phyloP scores from a whole-genome alignment of 2,888 invertebrate genomes.

The Pyrocoelia pectoralis region DNA sequence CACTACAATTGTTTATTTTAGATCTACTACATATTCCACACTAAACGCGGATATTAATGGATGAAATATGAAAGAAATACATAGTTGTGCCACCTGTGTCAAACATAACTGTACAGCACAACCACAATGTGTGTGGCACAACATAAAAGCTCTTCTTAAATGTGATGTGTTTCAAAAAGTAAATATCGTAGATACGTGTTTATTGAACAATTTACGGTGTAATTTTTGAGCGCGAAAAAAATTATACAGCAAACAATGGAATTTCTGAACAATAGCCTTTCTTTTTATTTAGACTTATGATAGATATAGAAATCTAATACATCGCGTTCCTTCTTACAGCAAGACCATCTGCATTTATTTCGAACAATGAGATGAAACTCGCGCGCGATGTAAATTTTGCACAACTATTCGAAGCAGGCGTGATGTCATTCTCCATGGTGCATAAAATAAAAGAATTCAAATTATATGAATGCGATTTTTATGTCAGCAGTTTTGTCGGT shows the following conservation, averaged over 20 bases:
- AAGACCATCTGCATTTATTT: constrained; percentile 58
- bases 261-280: constrained; percentile 14
- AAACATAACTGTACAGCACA: too few relatives aligned
- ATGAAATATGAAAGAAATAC: too few relatives aligned
- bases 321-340: constrained; percentile 29
- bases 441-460: constrained; percentile 60
- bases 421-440: constrained; percentile 57
- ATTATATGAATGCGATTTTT: constrained; percentile 61
- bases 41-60: too few relatives aligned
- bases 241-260: constrained; percentile 6
- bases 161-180: background rate
- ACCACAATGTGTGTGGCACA: too few relatives aligned
- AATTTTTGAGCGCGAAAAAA: background rate
- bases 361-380: constrained; percentile 59
- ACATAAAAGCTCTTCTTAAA: too few relatives aligned
- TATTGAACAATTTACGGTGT: background rate
- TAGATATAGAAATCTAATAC: constrained; percentile 37
- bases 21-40: too few relatives aligned
- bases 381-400: constrained; percentile 59
- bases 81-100: too few relatives aligned
- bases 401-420: constrained; percentile 59
- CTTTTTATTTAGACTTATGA: constrained; percentile 30
- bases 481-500: constrained; percentile 57
- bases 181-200: background rate
- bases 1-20: too few relatives aligned